These are phyloP conservation scores for Leucopternis melanops DNA, from an alignment of 2,113 vertebrate species.

Conservation along the genomic window DNA sequence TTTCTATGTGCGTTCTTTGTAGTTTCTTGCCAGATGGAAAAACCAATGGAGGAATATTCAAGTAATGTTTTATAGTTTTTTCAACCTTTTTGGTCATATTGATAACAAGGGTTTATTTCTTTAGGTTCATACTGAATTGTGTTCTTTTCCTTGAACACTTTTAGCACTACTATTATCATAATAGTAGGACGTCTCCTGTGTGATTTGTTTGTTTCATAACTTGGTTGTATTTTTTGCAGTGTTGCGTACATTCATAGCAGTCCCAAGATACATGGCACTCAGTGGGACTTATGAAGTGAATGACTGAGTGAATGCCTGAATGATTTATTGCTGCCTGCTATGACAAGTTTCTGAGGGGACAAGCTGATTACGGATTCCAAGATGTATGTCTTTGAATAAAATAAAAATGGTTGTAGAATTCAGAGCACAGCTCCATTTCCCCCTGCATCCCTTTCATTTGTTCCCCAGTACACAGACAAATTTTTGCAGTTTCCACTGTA, in stretches of 20 bases:
- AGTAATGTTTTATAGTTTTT: neutral
- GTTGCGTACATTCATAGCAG: neutral
- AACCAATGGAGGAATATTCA: neutral
- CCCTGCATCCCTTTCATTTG: neutral
- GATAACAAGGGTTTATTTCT: neutral
- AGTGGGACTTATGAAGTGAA: neutral
- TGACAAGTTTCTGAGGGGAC: neutral
- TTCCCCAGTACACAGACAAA: neutral
- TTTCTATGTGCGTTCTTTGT: neutral
- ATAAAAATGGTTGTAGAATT: neutral
- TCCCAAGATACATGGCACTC: neutral
- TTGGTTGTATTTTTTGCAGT: neutral
- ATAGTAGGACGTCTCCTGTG: neutral
- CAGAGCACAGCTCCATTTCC: neutral
- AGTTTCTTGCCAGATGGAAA: neutral
- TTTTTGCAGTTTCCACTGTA: neutral
- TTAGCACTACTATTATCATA: neutral
- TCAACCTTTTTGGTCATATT: neutral
- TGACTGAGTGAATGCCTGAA: neutral
- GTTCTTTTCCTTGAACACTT: neutral
- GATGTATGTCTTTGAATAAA: neutral
- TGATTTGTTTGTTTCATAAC: neutral
- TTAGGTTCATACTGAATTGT: neutral
- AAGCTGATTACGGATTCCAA: neutral
- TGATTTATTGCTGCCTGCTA: constrained; percentile 18